Evolutionary conservation across 2,113 vertebrate genomes (phyloP), one percentile per base, ranked within the genome.

Genomic region (Bufo gargarizans): DNA sequence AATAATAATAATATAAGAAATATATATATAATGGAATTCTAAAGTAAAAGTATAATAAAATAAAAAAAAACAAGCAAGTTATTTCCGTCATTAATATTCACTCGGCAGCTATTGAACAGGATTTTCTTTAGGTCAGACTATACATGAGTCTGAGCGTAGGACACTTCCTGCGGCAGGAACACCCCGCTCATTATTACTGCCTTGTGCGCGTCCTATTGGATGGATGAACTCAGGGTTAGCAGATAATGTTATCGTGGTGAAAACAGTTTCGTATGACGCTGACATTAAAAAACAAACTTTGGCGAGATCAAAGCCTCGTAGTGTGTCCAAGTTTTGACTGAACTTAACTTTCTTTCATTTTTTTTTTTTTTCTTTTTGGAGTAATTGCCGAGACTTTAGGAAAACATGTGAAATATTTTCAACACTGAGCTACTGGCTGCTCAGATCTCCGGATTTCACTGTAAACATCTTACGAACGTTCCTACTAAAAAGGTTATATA

Each of bases 161-260:
- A 77, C 55, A n/a, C 90, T 92, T 93, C 90, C 90, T 86, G 82
- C 78, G 88, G 91, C 93, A 91, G 90, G 91, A 90, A 91, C 89
- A 84, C 88, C 81, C 87, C 58, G 19, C 88, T 91, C 88, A 71
- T 77, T 80, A 47, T 78, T 90, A 77, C 43, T 72, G 91, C 84
- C 3, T 4, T 89, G 89, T 89, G 83, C 91, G 56, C 85, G 91
- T 91, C 91, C 72, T 89, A 82, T 90, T 86, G 90, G 91, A 92
- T 91, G 79, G 85, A 88, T 53, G 86, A 92, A 90, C 87, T 90
- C 88, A 80, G 83, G 72, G 45, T 47, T 33, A 22, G 89, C 88
- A 90, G 90, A 79, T 90, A 86, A 79, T 82, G 67, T 89, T 91
- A 86, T 90, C 91, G 89, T 89, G 92, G 90, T 91, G 90, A 82